Evolutionary conservation across 2,888 invertebrate species (phyloP).

Genomic region (Tethea ocularis): DNA sequence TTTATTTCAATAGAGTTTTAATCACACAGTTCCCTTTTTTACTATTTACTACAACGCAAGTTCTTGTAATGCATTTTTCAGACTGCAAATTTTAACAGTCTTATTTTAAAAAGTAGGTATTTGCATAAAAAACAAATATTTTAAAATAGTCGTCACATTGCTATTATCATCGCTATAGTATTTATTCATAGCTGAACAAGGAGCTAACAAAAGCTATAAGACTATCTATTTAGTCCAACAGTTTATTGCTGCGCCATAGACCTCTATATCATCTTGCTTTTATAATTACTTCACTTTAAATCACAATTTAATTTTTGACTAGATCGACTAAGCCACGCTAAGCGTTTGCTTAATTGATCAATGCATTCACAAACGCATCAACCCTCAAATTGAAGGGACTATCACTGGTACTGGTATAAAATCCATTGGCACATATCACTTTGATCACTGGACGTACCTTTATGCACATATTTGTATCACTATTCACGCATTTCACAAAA

Average conservation of each 20-base stretch:
- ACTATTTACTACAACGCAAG: background rate
- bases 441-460: conserved; percentile 64
- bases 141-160: no score
- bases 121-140: no score
- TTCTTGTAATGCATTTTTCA: background rate
- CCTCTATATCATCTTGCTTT: no score
- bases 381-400: conserved; percentile 7
- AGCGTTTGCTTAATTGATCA: background rate
- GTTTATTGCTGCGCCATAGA: background rate
- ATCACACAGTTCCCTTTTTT: background rate
- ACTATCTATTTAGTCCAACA: background rate
- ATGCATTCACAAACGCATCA: conserved; percentile 1
- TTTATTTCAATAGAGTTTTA: no score
- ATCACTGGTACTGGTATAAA: background rate
- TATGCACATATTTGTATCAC: conserved; percentile 71
- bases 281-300: background rate
- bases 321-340: background rate
- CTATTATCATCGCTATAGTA: background rate
- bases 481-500: conserved; percentile 71
- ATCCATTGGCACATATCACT: conserved; percentile 25
- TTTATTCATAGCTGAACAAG: background rate
- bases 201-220: background rate
- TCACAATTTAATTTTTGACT: background rate
- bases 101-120: no score
- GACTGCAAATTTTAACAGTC: background rate